Percentiles rank a stretch among this genome's conserved stretches.
These are phyloP conservation scores for Neodiprion virginianus DNA, from an alignment of 1,140 invertebrate genomes.

Conservation along the genomic window DNA sequence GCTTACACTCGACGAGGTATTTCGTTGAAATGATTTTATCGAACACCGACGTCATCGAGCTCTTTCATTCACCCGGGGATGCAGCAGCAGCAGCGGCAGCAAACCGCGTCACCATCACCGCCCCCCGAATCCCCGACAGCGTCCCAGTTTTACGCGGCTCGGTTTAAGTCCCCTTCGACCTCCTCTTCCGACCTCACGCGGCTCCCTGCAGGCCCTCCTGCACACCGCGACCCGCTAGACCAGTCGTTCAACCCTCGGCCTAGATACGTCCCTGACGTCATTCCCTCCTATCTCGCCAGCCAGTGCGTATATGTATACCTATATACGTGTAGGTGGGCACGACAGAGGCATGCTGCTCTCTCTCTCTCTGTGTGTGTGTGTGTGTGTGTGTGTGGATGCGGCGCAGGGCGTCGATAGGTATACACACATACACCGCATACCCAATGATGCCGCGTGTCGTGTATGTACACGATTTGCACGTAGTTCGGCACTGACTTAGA, in stretches of 20 bases:
- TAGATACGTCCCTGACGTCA: slow-evolving; percentile 55
- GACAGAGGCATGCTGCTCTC: no score
- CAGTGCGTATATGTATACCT: neutral
- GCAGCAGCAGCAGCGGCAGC: neutral
- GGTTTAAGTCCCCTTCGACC: no score
- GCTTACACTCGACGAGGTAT: slow-evolving; percentile 43
- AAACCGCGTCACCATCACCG: no score
- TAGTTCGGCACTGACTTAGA: neutral
- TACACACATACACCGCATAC: neutral
- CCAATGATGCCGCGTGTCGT: neutral
- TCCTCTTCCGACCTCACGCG: no score
- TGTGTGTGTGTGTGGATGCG: neutral
- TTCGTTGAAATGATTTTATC: no score
- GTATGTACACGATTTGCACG: neutral
- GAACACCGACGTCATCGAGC: neutral
- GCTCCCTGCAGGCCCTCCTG: neutral
- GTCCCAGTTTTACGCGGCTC: neutral
- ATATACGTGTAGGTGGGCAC: no score
- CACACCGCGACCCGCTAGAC: slow-evolving; percentile 41
- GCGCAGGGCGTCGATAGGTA: neutral
- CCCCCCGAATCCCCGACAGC: neutral
- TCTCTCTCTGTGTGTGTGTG: no score
- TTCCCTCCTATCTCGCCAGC: slow-evolving; percentile 30
- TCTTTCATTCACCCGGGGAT: neutral
- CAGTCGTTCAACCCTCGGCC: slow-evolving; percentile 60